Percentiles rank a stretch among this genome's conserved stretches.
phyloP scores from a whole-genome alignment of 1,140 invertebrate species.

The Brachionus rotundiformis region DNA sequence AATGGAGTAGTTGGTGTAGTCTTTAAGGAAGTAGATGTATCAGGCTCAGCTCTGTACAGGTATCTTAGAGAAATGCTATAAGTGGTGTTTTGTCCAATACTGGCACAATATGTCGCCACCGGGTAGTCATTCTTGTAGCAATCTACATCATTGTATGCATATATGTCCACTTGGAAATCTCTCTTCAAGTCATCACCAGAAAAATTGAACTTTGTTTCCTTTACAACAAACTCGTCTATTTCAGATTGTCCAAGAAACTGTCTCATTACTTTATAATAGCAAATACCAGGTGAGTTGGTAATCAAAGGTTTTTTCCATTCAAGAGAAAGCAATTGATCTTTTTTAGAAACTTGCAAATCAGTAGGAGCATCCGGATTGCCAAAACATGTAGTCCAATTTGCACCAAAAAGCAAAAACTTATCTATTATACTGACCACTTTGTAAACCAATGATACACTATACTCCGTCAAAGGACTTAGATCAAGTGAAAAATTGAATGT shows the following conservation, averaged over 20 bases:
- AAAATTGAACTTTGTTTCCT: constrained; percentile 16
- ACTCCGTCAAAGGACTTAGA: not conserved
- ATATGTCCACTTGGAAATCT: constrained; percentile 21
- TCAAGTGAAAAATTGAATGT: not conserved
- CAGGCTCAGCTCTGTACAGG: not conserved
- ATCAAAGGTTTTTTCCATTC: not conserved
- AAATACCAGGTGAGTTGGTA: not conserved
- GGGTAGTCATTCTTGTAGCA: not conserved
- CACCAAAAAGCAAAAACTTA: not conserved
- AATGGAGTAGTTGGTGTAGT: not conserved
- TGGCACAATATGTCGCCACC: not conserved
- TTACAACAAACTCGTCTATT: not conserved
- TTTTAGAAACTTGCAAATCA: not conserved
- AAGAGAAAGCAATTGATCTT: constrained; percentile 6
- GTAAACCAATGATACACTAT: not conserved
- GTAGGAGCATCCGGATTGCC: not conserved
- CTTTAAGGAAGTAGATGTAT: not conserved
- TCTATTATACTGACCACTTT: not conserved
- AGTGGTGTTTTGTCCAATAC: not conserved
- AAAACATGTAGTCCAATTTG: not conserved
- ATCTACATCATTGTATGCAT: not conserved
- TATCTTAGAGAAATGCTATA: not conserved
- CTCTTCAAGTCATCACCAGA: constrained; percentile 2
- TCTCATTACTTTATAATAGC: constrained; percentile 23
- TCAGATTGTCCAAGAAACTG: not conserved